These are phyloP conservation scores for Belgica antarctica DNA, from an alignment of 2,888 invertebrate species.

Conservation along the genomic window DNA sequence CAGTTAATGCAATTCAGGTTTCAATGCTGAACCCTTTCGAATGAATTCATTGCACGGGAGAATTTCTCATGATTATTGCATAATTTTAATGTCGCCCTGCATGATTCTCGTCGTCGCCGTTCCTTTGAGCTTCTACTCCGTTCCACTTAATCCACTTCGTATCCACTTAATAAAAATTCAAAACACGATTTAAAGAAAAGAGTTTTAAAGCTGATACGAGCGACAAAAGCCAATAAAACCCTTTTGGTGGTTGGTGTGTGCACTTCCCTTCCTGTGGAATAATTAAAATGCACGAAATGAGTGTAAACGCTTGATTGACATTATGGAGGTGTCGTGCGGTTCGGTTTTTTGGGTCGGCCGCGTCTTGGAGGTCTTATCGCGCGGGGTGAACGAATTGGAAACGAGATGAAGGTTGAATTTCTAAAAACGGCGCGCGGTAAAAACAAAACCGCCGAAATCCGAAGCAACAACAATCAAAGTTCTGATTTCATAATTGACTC, in stretches of 20 bases:
- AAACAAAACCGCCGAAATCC: not conserved
- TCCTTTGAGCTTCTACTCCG: not conserved
- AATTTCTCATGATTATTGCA: not conserved
- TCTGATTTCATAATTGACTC: constrained; percentile 22
- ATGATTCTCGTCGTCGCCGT: not conserved
- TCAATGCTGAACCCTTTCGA: too few species aligned
- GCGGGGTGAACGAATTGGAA: not conserved
- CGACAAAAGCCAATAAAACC: too few species aligned
- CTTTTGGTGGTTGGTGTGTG: too few species aligned
- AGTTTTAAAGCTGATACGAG: too few species aligned
- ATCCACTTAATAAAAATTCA: not conserved
- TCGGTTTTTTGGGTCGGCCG: not conserved
- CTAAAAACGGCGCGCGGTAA: constrained; percentile 4
- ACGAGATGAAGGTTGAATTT: constrained; percentile 22
- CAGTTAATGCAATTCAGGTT: too few species aligned
- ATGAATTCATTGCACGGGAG: too few species aligned
- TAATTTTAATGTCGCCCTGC: not conserved
- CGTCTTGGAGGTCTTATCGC: constrained; percentile 8
- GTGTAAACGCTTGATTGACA: too few species aligned
- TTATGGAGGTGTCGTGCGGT: not conserved
- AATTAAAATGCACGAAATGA: constrained; percentile 37
- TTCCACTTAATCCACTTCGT: not conserved
- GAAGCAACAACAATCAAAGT: not conserved
- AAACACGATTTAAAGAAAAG: constrained; percentile 8
- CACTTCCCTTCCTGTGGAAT: not conserved